Evolutionary conservation across 2,113 vertebrate species (phyloP), one percentile per base, ranked within the genome.

Genomic region (Morone chrysops): DNA sequence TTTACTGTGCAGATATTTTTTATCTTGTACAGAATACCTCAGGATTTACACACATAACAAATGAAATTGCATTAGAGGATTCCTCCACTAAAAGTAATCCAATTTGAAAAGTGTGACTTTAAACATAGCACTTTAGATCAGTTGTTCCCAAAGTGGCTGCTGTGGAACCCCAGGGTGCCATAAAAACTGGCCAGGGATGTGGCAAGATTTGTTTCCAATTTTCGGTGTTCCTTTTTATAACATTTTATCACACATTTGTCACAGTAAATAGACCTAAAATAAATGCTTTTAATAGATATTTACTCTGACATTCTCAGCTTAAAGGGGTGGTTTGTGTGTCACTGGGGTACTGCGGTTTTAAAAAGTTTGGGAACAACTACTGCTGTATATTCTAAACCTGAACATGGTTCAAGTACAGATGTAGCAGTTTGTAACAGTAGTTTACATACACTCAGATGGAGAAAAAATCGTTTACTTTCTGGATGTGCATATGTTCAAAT

Each of bases 61-160:
- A 65, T 72, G 48, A 31, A 81, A 76, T 81, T 71, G 50, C 45
- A 69, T 65, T 69, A 72, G 17, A 75, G 74, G 67, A 79, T 82
- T 84, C 69, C 25, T 80, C 43, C n/a, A 51, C 18, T 74, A 41
- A 73, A 81, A 65, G 48, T 78, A 84, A 89, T 82, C 73, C 47
- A 70, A 70, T 84, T 87, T 73, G 20, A 83, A 61, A 5, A 65
- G 68, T 80, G 63, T 65, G 63, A 82, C 78, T 81, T 83, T 59
- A 81, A 83, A 85, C 63, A 57, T 77, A 63, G 56, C 14, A n/a
- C 74, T 71, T 68, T 20, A 78, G 20, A 70, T 81, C 50, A 66
- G 60, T 66, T 72, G 36, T 73, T 82, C 69, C 43, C 75, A 69
- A 56, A 72, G 25, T 80, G n/a, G 57, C 12, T 54, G 59, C 61